Conservation (phyloP, 1,140 invertebrate genomes). For the Heterodera schachtii region DNA sequence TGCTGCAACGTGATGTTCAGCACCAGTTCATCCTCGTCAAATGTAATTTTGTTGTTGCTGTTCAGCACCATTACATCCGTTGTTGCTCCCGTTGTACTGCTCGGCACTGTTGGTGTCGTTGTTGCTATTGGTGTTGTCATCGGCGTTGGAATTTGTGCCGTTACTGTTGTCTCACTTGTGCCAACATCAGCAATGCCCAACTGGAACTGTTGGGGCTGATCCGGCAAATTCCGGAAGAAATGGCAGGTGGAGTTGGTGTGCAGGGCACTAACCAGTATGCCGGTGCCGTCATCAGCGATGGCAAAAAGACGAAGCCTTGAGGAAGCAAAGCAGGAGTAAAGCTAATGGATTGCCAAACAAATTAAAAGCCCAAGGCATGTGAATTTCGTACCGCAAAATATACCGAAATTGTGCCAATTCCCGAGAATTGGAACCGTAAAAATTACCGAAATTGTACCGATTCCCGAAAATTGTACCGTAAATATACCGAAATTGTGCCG, state of each 20-base stretch:
- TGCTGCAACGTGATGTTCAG: constrained; percentile 11
- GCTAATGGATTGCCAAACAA: not conserved
- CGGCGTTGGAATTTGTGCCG: not conserved
- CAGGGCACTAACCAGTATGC: not conserved
- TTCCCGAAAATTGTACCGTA: no score
- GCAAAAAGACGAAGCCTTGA: not conserved
- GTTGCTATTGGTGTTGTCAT: not conserved
- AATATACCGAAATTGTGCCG: not conserved
- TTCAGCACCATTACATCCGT: no score
- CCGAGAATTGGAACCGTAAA: no score
- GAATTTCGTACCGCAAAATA: no score
- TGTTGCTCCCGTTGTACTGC: not conserved
- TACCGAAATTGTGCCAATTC: not conserved
- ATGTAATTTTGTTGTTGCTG: not conserved
- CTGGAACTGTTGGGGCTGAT: constrained; percentile 37
- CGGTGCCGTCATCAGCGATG: not conserved
- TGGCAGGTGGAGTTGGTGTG: constrained; percentile 36
- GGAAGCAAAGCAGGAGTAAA: not conserved
- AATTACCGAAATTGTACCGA: no score
- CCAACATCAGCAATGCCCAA: constrained; percentile 1
- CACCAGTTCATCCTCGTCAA: constrained; percentile 15
- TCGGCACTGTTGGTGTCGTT: not conserved
- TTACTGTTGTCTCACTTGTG: not conserved
- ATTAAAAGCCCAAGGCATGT: not conserved
- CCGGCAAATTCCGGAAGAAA: constrained; percentile 45